Conservation (phyloP, 2,888 invertebrate species). For the Empis stercorea region DNA sequence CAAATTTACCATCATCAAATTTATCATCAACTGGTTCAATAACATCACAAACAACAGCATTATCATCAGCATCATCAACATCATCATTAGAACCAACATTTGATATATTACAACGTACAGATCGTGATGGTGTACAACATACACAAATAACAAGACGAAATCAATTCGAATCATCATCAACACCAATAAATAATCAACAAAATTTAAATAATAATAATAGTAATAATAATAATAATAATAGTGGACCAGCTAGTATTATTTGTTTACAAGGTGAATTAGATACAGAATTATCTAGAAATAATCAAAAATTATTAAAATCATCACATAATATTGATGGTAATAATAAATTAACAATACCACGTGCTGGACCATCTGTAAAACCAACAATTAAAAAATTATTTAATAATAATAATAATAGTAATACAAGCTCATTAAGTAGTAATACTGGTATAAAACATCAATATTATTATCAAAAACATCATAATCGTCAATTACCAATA, state of each 20-base stretch:
- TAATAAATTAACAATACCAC: slow-evolving; percentile 15
- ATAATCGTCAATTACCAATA: background rate
- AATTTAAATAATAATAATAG: slow-evolving; percentile 3
- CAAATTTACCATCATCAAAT: slow-evolving; percentile 16
- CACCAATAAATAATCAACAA: slow-evolving; percentile 6
- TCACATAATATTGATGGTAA: slow-evolving; percentile 7
- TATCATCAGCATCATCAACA: slow-evolving; percentile 9
- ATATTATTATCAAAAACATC: background rate
- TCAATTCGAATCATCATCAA: slow-evolving; percentile 7
- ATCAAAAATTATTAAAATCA: background rate
- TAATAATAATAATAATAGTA: background rate
- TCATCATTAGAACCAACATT: slow-evolving; percentile 14
- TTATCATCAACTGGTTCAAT: slow-evolving; percentile 4
- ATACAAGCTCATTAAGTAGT: too few species aligned
- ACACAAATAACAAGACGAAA: slow-evolving; percentile 30
- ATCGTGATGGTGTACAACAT: slow-evolving; percentile 21
- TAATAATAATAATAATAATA: slow-evolving; percentile 1
- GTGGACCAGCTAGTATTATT: slow-evolving; percentile 9
- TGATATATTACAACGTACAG: slow-evolving; percentile 18
- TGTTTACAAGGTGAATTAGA: slow-evolving; percentile 12
- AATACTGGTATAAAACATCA: background rate
- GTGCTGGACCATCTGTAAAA: slow-evolving; percentile 9
- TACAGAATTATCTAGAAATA: slow-evolving; percentile 9
- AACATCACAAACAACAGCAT: slow-evolving; percentile 10
- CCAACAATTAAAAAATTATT: background rate